Evolutionary conservation across 2,888 invertebrate species (phyloP), one percentile per base, ranked within the genome.

Genomic region (Nephrocerus scutellatus): DNA sequence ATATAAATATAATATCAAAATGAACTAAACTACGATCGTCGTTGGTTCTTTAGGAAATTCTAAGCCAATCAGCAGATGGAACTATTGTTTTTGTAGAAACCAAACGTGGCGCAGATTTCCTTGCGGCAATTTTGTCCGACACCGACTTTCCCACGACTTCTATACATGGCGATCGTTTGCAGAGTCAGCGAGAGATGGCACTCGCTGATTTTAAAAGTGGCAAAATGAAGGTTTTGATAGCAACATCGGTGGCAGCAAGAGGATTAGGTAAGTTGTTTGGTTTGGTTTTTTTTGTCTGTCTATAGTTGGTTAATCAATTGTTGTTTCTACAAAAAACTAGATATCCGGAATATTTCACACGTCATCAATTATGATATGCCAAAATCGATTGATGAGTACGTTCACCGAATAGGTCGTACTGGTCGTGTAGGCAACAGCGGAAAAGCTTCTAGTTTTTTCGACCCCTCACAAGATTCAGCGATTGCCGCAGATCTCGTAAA

Each of bases 161-260:
- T 24, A 99, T 99, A 59, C 98, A 99, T 69, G 98, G 98, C 22
- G 97, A 98, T 70, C 80, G 97, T 30, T 79, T 85, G 56, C 98
- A 99, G 66, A 76, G 85, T 33, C 97, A 99, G 65, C 78, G 98
- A 34, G 98, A 99, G 69, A 87, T 90, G 55, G 96, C 98, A 8
- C 72, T 99, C 39, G 76, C 82, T 40, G 87, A 91, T 60, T 96
- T 98, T 66, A 84, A 83, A 59, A 71, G 66, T 12, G 90, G 90
- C 1, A 70, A 66, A 10, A 80, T 84, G 60, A 76, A 77, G 30
- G 80, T 96, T 24, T 71, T 98, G 2, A 90, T 98, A 2, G 96
- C 96, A 1, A 97, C 97, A 0, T 88, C 90, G 1, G 95, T 97
- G 0, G 93, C 93, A 1, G 89, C 95, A 0, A 72, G 97, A 38